Conservation (phyloP, 2,888 invertebrate genomes). For the Caenorhabditis panamensis region DNA sequence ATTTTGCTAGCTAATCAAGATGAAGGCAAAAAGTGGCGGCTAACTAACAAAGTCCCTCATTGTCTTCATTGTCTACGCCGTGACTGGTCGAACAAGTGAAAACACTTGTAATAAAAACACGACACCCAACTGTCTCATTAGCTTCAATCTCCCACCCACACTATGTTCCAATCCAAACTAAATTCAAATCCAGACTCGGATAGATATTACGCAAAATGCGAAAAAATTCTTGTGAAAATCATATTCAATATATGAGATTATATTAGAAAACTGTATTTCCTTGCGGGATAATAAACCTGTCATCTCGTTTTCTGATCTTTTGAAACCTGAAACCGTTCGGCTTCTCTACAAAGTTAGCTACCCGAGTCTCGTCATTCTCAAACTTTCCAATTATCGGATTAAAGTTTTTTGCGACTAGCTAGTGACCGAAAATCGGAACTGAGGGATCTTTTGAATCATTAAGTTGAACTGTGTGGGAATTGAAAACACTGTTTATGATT, state of each 20-base stretch:
- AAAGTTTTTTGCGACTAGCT: neutral
- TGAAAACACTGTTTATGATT: no score
- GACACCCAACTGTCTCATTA: slow-evolving; percentile 45
- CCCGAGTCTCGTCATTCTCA: neutral
- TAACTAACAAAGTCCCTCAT: slow-evolving; percentile 21
- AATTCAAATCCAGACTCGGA: neutral
- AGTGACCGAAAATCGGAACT: neutral
- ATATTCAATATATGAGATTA: neutral
- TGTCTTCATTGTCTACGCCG: slow-evolving; percentile 6
- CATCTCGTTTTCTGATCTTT: neutral
- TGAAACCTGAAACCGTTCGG: neutral
- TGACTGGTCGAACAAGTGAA: slow-evolving; percentile 30
- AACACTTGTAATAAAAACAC: slow-evolving; percentile 44
- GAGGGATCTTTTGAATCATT: no score
- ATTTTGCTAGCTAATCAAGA: slow-evolving; percentile 32
- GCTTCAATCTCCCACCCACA: slow-evolving; percentile 39
- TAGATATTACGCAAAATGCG: neutral
- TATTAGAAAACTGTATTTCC: neutral
- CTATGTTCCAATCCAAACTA: neutral
- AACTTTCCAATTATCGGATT: neutral
- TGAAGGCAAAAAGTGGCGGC: slow-evolving; percentile 7
- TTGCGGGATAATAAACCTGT: neutral
- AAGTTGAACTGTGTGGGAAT: no score
- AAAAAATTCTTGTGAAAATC: neutral
- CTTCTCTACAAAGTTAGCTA: neutral